Conservation (phyloP, 2,113 vertebrate genomes). For the Caranx ignobilis region DNA sequence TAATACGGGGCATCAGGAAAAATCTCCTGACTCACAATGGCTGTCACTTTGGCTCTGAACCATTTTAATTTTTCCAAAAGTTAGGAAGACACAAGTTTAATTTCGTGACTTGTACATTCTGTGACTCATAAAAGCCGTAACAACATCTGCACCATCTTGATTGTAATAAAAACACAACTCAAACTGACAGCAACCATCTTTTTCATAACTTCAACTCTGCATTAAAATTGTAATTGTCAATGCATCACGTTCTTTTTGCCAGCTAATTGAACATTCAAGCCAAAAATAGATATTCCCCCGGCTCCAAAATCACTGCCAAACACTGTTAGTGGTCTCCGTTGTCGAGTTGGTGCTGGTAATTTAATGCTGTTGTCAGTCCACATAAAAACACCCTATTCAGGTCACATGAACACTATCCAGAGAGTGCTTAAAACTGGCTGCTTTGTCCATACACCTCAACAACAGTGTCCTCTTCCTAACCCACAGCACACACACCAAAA, state of each 20-base stretch:
- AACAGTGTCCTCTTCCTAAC: slow-evolving; percentile 11
- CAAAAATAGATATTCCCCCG: not conserved
- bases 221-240: not conserved
- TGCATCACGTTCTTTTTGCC: not conserved
- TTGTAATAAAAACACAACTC: slow-evolving; percentile 21
- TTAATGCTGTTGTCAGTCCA: slow-evolving; percentile 15
- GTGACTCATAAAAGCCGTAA: slow-evolving; percentile 9
- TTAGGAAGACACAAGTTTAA: slow-evolving; percentile 8
- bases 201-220: not conserved
- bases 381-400: slow-evolving; percentile 18
- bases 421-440: slow-evolving; percentile 32
- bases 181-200: slow-evolving; percentile 7
- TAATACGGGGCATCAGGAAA: slow-evolving; percentile 25
- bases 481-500: not conserved
- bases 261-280: not conserved
- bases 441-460: slow-evolving; percentile 41
- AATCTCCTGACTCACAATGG: not conserved
- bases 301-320: not conserved
- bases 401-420: slow-evolving; percentile 14
- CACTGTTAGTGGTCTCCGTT: not conserved
- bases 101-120: slow-evolving; percentile 26
- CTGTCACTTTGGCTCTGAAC: slow-evolving; percentile 26
- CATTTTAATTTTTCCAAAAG: slow-evolving; percentile 31
- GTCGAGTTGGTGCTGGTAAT: not conserved
- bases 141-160: slow-evolving; percentile 1